phyloP scores from a whole-genome alignment of 2,888 invertebrate genomes.

The Drosophila mulleri region DNA sequence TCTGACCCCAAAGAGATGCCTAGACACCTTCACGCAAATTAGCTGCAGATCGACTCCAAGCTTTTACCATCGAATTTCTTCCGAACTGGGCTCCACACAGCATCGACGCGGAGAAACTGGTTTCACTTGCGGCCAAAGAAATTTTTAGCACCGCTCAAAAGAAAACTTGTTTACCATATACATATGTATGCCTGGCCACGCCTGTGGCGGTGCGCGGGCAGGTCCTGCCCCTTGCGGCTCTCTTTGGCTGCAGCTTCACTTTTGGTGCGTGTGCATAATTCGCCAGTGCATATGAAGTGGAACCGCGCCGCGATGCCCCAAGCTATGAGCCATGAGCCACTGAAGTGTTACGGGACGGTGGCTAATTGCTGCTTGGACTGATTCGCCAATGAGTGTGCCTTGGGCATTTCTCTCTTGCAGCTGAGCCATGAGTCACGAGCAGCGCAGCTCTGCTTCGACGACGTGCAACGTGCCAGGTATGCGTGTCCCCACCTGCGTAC shows the following conservation, averaged over 20 bases:
- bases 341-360: slow-evolving; percentile 34
- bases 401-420: slow-evolving; percentile 41
- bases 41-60: neutral
- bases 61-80: neutral
- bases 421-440: slow-evolving; percentile 36
- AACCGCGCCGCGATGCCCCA: slow-evolving; percentile 40
- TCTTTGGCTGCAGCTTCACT: slow-evolving; percentile 41
- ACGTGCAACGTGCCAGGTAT: slow-evolving; percentile 17
- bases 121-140: slow-evolving; percentile 68
- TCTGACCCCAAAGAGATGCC: too few species aligned
- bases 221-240: slow-evolving; percentile 12
- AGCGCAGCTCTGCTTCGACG: neutral
- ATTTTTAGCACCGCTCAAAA: slow-evolving; percentile 46
- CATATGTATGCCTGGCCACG: neutral
- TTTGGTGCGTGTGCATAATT: slow-evolving; percentile 72
- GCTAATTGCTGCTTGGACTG: slow-evolving; percentile 36
- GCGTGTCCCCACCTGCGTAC: slow-evolving; percentile 27
- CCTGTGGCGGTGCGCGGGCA: neutral
- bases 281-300: slow-evolving; percentile 52
- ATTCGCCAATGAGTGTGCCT: slow-evolving; percentile 20
- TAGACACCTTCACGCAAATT: neutral
- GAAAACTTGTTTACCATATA: slow-evolving; percentile 40
- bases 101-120: slow-evolving; percentile 52
- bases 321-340: slow-evolving; percentile 34
- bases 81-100: slow-evolving; percentile 2